Evolutionary conservation across 2,888 invertebrate genomes (phyloP).

Genomic region (Plebejus anna): DNA sequence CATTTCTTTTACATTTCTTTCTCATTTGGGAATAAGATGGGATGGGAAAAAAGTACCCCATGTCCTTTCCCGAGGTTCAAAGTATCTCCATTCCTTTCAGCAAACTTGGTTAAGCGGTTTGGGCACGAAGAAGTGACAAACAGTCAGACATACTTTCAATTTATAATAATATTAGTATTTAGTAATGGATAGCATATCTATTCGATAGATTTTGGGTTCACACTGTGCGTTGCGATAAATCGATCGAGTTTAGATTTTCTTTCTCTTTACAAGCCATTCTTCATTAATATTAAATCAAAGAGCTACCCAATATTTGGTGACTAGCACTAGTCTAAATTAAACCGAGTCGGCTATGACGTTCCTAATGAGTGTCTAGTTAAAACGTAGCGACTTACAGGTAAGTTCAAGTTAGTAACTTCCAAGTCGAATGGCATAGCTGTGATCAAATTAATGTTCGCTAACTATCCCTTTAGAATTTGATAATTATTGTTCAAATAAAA

Average conservation of each 20-base stretch:
- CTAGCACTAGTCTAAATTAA: not conserved
- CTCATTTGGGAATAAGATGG: too few relatives aligned
- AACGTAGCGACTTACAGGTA: constrained; percentile 41
- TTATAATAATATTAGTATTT: too few relatives aligned
- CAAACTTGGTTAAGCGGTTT: too few relatives aligned
- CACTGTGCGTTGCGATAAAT: too few relatives aligned
- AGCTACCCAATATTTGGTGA: constrained; percentile 7
- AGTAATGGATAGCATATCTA: too few relatives aligned
- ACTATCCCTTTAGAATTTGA: constrained; percentile 27
- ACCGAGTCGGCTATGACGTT: constrained; percentile 33
- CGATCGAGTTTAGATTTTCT: not conserved
- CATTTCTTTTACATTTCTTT: too few relatives aligned
- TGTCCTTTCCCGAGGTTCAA: too few relatives aligned
- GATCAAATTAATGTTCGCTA: constrained; percentile 54
- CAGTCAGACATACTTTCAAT: too few relatives aligned
- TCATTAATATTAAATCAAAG: not conserved
- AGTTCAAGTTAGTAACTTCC: constrained; percentile 43
- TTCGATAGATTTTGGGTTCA: too few relatives aligned
- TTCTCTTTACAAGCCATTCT: not conserved
- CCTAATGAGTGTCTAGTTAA: constrained; percentile 34
- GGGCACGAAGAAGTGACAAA: too few relatives aligned
- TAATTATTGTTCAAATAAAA: constrained; percentile 28
- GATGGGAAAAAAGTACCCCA: too few relatives aligned
- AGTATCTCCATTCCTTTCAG: too few relatives aligned
- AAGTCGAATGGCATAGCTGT: constrained; percentile 55